Conservation (phyloP, 2,888 invertebrate species). For the Elegia similella region DNA sequence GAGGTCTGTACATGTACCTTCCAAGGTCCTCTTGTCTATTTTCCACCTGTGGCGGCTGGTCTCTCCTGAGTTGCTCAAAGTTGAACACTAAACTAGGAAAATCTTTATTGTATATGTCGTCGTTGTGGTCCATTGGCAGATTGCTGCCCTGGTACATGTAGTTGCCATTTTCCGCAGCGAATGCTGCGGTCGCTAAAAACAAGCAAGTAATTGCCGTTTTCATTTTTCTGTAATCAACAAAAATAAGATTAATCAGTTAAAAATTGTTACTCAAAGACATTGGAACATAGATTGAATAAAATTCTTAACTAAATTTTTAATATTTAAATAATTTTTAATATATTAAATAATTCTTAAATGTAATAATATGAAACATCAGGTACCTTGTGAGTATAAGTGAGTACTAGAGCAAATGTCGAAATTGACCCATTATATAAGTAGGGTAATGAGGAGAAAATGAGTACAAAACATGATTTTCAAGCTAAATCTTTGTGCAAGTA, state of each 20-base stretch:
- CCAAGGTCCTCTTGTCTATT: constrained; percentile 45
- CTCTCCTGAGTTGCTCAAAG: constrained; percentile 42
- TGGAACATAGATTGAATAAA: too few relatives aligned
- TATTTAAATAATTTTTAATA: too few relatives aligned
- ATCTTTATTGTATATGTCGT: constrained; percentile 29
- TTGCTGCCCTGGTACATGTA: constrained; percentile 2
- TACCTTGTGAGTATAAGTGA: constrained; percentile 20
- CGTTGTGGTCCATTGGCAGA: constrained; percentile 30
- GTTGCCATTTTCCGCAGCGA: constrained; percentile 24
- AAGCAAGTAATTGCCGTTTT: constrained; percentile 28
- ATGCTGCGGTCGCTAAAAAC: constrained; percentile 32
- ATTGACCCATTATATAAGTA: constrained; percentile 13
- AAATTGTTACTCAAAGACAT: neutral
- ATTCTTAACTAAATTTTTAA: too few relatives aligned
- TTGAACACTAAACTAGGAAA: constrained; percentile 38
- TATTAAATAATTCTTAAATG: too few relatives aligned
- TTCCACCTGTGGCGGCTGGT: constrained; percentile 45
- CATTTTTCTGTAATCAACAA: constrained; percentile 39
- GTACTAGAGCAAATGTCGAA: constrained; percentile 2
- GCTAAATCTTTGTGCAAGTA: neutral
- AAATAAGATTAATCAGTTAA: neutral
- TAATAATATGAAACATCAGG: constrained; percentile 13
- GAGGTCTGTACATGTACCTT: constrained; percentile 38
- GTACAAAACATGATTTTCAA: neutral
- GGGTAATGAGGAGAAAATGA: neutral